Evolutionary conservation across 1,140 invertebrate genomes (phyloP).

Genomic region (Littorina saxatilis): DNA sequence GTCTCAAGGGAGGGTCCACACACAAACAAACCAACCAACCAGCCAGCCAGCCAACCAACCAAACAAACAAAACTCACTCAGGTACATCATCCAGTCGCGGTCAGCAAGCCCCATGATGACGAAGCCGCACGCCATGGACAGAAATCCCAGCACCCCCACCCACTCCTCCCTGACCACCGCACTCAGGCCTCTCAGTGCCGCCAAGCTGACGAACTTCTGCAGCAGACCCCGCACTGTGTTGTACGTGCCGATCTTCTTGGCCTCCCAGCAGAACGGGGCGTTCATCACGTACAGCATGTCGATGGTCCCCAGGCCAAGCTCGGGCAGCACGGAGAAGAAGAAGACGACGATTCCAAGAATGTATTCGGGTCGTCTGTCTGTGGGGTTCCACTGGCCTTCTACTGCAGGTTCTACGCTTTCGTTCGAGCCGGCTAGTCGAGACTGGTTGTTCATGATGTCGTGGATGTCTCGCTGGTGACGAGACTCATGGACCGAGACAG

Average conservation of each 20-base stretch:
- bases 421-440: too few species aligned
- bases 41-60: too few species aligned
- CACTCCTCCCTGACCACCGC: background rate
- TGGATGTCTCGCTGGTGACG: too few species aligned
- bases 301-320: background rate
- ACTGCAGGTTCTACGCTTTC: background rate
- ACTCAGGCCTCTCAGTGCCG: background rate
- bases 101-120: background rate
- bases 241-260: background rate
- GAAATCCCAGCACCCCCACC: background rate
- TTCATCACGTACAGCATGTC: slow-evolving; percentile 9
- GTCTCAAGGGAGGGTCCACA: too few species aligned
- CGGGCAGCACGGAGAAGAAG: background rate
- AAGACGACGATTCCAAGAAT: background rate
- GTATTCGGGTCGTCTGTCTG: background rate
- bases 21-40: too few species aligned
- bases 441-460: too few species aligned
- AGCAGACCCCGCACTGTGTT: background rate
- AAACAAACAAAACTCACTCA: background rate
- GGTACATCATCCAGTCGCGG: background rate
- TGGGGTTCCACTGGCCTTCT: background rate
- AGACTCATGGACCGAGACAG: too few species aligned
- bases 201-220: background rate
- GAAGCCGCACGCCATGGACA: background rate
- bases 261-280: background rate